Base-by-base conservation (phyloP, 2,113 vertebrate genomes). In the Saimiri boliviensis region DNA sequence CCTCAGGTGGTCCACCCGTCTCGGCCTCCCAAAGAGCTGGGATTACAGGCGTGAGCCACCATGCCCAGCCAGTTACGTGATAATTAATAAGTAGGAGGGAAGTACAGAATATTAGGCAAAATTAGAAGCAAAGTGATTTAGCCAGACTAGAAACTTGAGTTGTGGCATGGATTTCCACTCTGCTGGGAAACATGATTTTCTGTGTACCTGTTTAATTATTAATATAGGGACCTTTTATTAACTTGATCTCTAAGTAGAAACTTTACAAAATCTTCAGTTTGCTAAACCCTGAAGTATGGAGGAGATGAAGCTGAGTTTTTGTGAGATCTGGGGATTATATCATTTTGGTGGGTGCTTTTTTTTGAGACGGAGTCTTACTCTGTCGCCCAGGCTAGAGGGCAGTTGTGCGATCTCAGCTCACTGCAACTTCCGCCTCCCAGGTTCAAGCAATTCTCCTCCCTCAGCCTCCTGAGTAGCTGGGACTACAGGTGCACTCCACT, bases 121-220 rank as follows among this genome's bases (percentile, higher is more conserved):
- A 32, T 91, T 91, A 82, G 37, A 95, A 95, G 30, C 32, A 47
- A 40, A 87, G 17, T 73, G 14, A 83, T 84, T 93, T 66, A 95
- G 60, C 32, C 45, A 93, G 20, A 17, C 3, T 86, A 37, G 88
- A 70, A 93, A 93, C 68, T 83, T 89, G 45, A 70, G 35, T 30
- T 60, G 35, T 87, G 17, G 60, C 40, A 30, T 20, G 91, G 47
- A 81, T 23, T 66, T 95, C 66, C 27, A 45, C 11, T 32, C 23
- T 89, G 37, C 42, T 94, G 80, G 66, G 54, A 91, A 77, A 60
- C 85, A 13, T 27, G 89, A 70, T 83, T 66, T 42, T 96, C 30
- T 66, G 37, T 20, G 35, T 37, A 58, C 47, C n/a, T 76, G 27
- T 88, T 91, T 60, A 93, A 73, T 91, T 42, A 79, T 32, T 14